Base-by-base conservation (phyloP, 2,113 vertebrate genomes). In the Vulpes vulpes region DNA sequence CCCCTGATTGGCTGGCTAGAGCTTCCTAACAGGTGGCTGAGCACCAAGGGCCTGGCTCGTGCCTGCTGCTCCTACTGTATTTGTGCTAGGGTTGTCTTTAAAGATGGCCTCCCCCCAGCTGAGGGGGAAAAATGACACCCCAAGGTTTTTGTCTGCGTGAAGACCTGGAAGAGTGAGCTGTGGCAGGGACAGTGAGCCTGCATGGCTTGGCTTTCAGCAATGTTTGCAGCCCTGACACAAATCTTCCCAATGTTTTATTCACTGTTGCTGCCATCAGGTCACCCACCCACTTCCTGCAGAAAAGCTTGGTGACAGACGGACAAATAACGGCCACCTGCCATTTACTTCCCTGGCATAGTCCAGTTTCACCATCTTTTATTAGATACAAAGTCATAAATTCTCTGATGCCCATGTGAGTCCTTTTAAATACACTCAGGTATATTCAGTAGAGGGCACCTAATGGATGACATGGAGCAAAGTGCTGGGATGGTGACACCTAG, bases 371-470 rank as follows among this genome's bases (percentile, higher is more conserved):
- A 98, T 94, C 96, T 98, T 98, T 99, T 99, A 99, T 99, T 99
- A 94, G 95, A 96, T 98, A 98, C 97, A 2, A 79, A 98, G 71
- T 94, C 96, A 88, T 98, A 98, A 98, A 98, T 98, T 96, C 97
- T 98, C 98, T 96, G 95, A 95, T 90, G 93, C 97, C 98, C 95
- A 20, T 17, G 19, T 32, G 89, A 96, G 74, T 96, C 96, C 94
- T 95, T 96, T 97, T 96, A 93, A 79, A 98, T 97, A 97, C 43
- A 92, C 95, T 97, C 71, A 15, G 98, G 98, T 98, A 99, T 98
- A 98, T 99, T 99, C 97, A 25, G 98, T 98, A 98, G 97, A 98
- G 97, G 97, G 98, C 98, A 73, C 98, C 98, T 97, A 96, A 96
- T 95, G 95, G 98, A 98, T 98, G 98, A 98, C 60, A 62, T 98